Percentiles rank a stretch among this genome's conserved stretches.
These are phyloP conservation scores for Myotis pilosus DNA, from an alignment of 2,797 vertebrate genomes.

Conservation along the genomic window DNA sequence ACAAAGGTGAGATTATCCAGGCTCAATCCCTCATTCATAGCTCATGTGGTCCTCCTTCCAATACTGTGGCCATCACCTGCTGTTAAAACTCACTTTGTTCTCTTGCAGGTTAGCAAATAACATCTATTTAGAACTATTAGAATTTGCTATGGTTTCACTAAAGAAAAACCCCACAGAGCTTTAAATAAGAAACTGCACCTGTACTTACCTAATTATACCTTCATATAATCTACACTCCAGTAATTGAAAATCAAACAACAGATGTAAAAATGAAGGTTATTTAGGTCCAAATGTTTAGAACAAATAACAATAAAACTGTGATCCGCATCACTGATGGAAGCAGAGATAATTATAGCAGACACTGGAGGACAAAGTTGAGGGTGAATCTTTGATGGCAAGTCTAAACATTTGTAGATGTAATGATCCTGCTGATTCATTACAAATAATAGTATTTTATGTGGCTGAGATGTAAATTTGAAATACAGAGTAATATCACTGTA, in stretches of 20 bases:
- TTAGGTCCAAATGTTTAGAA: not conserved
- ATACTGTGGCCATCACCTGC: conserved; percentile 58
- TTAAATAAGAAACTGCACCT: conserved; percentile 72
- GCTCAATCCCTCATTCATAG: conserved; percentile 36
- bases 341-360: conserved; percentile 48
- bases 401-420: not conserved
- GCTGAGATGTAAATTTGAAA: not conserved
- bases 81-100: conserved; percentile 67
- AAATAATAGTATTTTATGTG: not conserved
- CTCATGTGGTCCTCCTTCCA: conserved; percentile 54
- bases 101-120: conserved; percentile 69
- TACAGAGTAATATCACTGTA: not conserved
- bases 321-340: conserved; percentile 49
- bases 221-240: not conserved
- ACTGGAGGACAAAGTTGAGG: not conserved
- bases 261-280: conserved; percentile 46
- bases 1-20: conserved; percentile 68
- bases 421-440: not conserved
- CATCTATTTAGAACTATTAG: conserved; percentile 65
- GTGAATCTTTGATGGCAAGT: not conserved
- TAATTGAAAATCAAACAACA: conserved; percentile 59
- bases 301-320: conserved; percentile 46
- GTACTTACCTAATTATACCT: conserved; percentile 45
- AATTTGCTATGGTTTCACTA: conserved; percentile 62
- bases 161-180: conserved; percentile 53